Conservation (phyloP, 2,113 vertebrate genomes). For the Cyanoderma ruficeps region DNA sequence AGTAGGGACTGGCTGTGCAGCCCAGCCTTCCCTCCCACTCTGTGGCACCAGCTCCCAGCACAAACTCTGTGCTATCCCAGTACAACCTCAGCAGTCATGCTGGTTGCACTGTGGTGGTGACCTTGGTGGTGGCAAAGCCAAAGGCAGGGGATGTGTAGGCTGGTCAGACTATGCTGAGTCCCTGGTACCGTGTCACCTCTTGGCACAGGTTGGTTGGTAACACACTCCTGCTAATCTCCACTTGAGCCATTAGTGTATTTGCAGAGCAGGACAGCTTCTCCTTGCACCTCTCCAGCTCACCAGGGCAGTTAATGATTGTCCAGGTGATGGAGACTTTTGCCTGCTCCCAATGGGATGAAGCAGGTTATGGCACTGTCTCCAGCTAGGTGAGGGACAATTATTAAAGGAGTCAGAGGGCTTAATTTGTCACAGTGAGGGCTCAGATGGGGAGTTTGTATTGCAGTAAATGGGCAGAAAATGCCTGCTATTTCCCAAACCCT, state of each 20-base stretch:
- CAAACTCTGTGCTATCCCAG: neutral
- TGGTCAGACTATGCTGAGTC: neutral
- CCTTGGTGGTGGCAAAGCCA: neutral
- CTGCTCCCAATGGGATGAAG: neutral
- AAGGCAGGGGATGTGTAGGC: neutral
- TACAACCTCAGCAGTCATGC: neutral
- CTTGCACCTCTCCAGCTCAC: neutral
- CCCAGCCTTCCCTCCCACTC: neutral
- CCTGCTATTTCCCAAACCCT: neutral
- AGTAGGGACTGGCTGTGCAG: neutral
- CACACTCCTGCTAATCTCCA: neutral
- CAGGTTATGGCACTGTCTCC: rapidly evolving
- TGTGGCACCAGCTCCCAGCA: neutral
- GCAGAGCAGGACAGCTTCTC: neutral
- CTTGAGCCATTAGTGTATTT: neutral
- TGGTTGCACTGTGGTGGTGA: neutral
- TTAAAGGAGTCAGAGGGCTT: neutral
- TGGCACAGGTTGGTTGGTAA: neutral
- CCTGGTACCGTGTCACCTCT: neutral
- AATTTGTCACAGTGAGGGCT: neutral
- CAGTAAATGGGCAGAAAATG: neutral
- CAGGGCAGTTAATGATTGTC: neutral
- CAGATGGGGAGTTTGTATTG: rapidly evolving
- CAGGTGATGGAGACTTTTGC: neutral
- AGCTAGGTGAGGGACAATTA: neutral